Evolutionary conservation across 2,113 vertebrate genomes (phyloP).

Genomic region (Oreotrochilus melanogaster): DNA sequence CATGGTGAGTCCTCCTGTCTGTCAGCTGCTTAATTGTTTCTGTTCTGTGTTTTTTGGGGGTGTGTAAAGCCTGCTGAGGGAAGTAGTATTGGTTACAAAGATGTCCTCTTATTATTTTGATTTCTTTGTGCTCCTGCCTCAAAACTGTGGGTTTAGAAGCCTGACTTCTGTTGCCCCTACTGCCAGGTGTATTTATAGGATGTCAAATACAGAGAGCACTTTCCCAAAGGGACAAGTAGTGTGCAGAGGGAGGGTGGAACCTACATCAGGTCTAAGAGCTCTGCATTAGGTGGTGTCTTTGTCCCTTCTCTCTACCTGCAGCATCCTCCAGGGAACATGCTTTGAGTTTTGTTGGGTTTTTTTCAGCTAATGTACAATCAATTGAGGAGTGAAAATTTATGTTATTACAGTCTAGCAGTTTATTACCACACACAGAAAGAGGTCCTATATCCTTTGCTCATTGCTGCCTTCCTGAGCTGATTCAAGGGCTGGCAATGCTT

Average conservation of each 20-base stretch:
- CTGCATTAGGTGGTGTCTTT: not conserved
- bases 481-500: not conserved
- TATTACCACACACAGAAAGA: not conserved
- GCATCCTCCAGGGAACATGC: not conserved
- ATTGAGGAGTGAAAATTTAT: not conserved
- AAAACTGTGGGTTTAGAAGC: not conserved
- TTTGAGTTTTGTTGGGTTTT: accelerated
- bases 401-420: not conserved
- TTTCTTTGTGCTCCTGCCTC: not conserved
- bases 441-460: not conserved
- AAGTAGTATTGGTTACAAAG: not conserved
- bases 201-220: not conserved
- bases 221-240: accelerated
- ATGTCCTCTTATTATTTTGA: not conserved
- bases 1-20: not conserved
- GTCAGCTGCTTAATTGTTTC: not conserved
- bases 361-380: not conserved
- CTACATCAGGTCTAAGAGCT: not conserved
- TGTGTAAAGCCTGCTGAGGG: not conserved
- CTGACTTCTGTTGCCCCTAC: not conserved
- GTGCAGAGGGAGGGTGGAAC: not conserved
- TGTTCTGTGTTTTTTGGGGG: not conserved
- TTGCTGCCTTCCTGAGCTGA: not conserved
- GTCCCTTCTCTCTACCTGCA: not conserved
- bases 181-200: not conserved